A percentile compares a stretch with the other conserved stretches of the same genome.
phyloP scores from a whole-genome alignment of 2,113 vertebrate species.

The Thomomys bottae region DNA sequence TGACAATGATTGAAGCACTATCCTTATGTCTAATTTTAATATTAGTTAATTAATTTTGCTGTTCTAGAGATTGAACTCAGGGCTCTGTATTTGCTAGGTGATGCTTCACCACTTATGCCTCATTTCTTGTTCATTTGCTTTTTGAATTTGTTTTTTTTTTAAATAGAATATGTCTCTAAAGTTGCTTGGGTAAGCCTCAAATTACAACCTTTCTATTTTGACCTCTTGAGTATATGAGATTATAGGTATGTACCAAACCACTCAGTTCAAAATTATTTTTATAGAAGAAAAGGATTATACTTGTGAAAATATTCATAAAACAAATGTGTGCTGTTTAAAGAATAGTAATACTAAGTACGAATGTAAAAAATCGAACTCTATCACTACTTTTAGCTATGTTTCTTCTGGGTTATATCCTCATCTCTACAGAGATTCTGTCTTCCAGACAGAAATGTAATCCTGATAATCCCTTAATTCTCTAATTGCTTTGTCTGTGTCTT shows the following conservation, averaged over 20 bases:
- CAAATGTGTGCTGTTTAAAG: background rate
- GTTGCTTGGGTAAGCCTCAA: no score
- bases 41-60: no score
- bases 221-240: no score
- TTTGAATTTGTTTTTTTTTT: no score
- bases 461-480: background rate
- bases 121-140: no score
- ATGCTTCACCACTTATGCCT: no score
- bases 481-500: background rate
- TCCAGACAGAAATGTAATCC: background rate
- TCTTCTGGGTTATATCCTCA: background rate
- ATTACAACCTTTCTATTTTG: no score
- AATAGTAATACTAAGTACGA: background rate
- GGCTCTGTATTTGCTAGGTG: no score
- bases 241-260: no score
- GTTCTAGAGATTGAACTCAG: no score
- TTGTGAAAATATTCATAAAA: background rate
- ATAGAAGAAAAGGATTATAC: background rate
- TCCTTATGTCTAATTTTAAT: background rate
- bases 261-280: background rate
- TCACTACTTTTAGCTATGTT: background rate
- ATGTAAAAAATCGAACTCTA: background rate
- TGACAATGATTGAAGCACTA: background rate
- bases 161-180: no score
- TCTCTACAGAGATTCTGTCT: background rate